These are phyloP conservation scores for Ischnus inquisitorius DNA, from an alignment of 2,888 invertebrate species.

Conservation along the genomic window DNA sequence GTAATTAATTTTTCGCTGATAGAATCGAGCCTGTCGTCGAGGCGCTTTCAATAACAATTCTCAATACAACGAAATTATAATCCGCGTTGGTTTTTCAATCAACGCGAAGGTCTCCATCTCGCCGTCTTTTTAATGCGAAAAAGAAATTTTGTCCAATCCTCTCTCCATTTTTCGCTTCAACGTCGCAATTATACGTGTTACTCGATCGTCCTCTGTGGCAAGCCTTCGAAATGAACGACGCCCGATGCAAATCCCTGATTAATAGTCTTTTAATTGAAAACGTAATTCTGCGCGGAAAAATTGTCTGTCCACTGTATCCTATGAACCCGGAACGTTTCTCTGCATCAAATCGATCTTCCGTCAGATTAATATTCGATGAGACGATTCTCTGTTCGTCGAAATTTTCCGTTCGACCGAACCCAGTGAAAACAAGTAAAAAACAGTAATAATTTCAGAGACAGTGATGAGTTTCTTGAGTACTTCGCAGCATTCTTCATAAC, in stretches of 20 bases:
- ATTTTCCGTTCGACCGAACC: neutral
- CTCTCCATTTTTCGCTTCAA: neutral
- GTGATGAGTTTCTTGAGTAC: too few species aligned
- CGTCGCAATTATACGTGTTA: constrained; percentile 45
- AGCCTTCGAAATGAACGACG: constrained; percentile 20
- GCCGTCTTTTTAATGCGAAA: constrained; percentile 11
- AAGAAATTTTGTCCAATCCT: constrained; percentile 62
- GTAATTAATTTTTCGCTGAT: neutral
- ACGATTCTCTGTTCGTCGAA: neutral
- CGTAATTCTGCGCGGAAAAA: constrained; percentile 44
- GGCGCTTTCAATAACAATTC: constrained; percentile 57
- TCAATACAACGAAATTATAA: constrained; percentile 58
- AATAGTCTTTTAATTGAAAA: constrained; percentile 68
- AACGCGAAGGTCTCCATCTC: constrained; percentile 32
- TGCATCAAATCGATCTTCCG: neutral
- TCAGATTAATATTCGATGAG: neutral
- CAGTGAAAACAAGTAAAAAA: too few species aligned
- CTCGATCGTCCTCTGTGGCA: neutral
- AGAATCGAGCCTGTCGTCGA: neutral
- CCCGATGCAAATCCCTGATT: constrained; percentile 62
- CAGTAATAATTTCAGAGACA: too few species aligned
- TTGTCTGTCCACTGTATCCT: neutral
- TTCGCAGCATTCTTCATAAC: too few species aligned
- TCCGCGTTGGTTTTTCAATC: constrained; percentile 62
- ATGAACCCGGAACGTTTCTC: neutral